Conservation (phyloP, 1,140 invertebrate genomes). For the Megalonaias nervosa region DNA sequence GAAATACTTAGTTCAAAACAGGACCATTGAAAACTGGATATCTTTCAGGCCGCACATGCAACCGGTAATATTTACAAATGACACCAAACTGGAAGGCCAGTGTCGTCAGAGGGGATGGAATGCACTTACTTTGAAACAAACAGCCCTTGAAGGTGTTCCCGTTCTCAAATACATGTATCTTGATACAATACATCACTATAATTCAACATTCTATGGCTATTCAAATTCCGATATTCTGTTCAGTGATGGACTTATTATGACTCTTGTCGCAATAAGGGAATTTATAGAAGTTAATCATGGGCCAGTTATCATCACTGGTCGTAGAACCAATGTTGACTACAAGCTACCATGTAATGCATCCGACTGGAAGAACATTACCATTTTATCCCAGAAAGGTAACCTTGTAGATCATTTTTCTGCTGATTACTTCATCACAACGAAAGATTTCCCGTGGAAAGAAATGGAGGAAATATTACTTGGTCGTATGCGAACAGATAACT, state of each 20-base stretch:
- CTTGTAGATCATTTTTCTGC: slow-evolving; percentile 13
- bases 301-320: slow-evolving; percentile 28
- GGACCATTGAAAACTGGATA: slow-evolving; percentile 40
- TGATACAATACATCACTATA: slow-evolving; percentile 23
- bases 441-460: slow-evolving; percentile 10
- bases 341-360: slow-evolving; percentile 24
- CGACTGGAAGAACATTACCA: background rate
- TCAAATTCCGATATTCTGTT: slow-evolving; percentile 50
- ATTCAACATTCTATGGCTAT: slow-evolving; percentile 40
- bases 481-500: slow-evolving; percentile 14
- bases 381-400: background rate
- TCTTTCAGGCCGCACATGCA: slow-evolving; percentile 27
- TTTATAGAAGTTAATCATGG: background rate
- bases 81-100: background rate
- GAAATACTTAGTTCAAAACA: slow-evolving; percentile 27
- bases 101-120: slow-evolving; percentile 25
- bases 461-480: slow-evolving; percentile 17
- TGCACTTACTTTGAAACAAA: slow-evolving; percentile 9
- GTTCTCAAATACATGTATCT: background rate
- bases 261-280: slow-evolving; percentile 20
- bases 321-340: slow-evolving; percentile 34
- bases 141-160: slow-evolving; percentile 30
- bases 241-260: slow-evolving; percentile 28
- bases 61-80: slow-evolving; percentile 41
- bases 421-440: slow-evolving; percentile 22